phyloP scores from a whole-genome alignment of 2,888 invertebrate species.

The Fabriciana adippe region DNA sequence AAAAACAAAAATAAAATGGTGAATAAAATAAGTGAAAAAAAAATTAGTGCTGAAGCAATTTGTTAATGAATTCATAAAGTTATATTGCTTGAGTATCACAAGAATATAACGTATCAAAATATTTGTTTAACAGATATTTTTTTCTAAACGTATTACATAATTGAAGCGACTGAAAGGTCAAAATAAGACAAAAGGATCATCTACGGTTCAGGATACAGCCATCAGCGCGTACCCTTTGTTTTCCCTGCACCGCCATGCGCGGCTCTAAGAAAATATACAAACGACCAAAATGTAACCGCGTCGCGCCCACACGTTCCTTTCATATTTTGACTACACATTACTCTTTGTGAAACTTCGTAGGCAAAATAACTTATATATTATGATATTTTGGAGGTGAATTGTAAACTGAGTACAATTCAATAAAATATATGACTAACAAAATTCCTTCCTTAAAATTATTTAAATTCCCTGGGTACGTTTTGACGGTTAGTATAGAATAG shows the following conservation, averaged over 20 bases:
- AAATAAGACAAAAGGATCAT: constrained; percentile 49
- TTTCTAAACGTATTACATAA: constrained; percentile 2
- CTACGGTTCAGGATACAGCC: constrained; percentile 60
- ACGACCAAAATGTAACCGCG: constrained; percentile 71
- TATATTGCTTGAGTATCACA: too few relatives aligned
- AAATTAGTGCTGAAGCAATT: too few relatives aligned
- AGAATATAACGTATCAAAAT: too few relatives aligned
- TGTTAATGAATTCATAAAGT: too few relatives aligned
- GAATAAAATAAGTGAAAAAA: too few relatives aligned
- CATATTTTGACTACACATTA: constrained; percentile 57
- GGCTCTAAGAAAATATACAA: constrained; percentile 75
- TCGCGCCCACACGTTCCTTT: constrained; percentile 65
- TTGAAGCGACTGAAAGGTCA: constrained; percentile 23
- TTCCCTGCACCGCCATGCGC: constrained; percentile 60
- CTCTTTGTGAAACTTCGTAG: constrained; percentile 42
- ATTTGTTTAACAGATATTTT: neutral
- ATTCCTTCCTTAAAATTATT: too few relatives aligned
- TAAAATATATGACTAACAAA: neutral
- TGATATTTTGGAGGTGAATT: constrained; percentile 21
- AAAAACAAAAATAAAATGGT: too few relatives aligned
- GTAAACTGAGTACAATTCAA: constrained; percentile 1
- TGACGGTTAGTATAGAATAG: too few relatives aligned
- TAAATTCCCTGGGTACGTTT: too few relatives aligned
- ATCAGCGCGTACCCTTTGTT: constrained; percentile 66
- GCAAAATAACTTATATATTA: neutral